phyloP scores from a whole-genome alignment of 2,113 vertebrate species.

The Sialia sialis region DNA sequence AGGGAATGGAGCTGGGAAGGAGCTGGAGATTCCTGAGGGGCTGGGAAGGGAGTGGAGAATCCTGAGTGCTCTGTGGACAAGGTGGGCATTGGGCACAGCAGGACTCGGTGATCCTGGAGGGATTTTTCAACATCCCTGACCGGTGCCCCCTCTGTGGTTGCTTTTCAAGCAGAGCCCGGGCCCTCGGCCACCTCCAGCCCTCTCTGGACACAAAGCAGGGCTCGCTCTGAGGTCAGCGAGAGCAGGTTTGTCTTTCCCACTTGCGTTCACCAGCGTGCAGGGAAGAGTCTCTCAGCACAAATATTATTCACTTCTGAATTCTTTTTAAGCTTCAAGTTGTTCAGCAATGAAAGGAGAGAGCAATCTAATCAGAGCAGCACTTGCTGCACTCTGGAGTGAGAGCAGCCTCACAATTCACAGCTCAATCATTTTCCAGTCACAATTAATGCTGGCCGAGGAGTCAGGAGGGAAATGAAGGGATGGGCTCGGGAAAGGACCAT shows the following conservation, averaged over 20 bases:
- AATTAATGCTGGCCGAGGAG: conserved; percentile 4
- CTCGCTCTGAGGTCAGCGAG: accelerated
- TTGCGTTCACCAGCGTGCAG: accelerated
- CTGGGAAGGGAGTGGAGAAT: background rate
- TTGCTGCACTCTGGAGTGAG: background rate
- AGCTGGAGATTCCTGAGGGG: background rate
- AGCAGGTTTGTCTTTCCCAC: background rate
- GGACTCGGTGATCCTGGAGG: accelerated
- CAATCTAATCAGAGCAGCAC: background rate
- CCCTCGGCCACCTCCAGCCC: background rate
- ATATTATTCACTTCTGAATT: background rate
- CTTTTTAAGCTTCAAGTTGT: background rate
- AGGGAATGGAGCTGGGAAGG: background rate
- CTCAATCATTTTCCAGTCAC: conserved; percentile 24
- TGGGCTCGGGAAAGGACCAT: background rate
- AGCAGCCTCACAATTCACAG: background rate
- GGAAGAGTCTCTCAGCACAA: background rate
- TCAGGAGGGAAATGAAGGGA: background rate
- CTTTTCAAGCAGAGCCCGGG: background rate
- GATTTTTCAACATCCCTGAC: accelerated
- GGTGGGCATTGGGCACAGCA: accelerated
- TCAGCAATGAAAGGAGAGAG: background rate
- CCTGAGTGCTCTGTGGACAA: background rate
- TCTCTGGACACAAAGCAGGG: background rate
- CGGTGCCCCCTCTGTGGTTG: background rate